phyloP scores from a whole-genome alignment of 2,888 invertebrate genomes.

The Pseudeuparius sepicola region DNA sequence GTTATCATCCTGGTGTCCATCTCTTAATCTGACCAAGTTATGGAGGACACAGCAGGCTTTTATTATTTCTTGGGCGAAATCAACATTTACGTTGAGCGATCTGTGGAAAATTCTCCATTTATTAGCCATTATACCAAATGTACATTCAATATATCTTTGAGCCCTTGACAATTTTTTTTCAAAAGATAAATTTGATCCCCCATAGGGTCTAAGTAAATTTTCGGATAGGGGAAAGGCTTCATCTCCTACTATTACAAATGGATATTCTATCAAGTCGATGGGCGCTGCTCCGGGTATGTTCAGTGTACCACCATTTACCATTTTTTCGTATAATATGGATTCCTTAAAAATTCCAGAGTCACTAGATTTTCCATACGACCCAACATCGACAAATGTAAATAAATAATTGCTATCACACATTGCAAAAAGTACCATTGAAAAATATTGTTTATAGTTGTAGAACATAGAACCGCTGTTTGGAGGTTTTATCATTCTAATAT shows the following conservation, averaged over 20 bases:
- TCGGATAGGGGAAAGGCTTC: conserved; percentile 13
- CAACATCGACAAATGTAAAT: conserved; percentile 7
- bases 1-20: conserved; percentile 11
- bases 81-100: conserved; percentile 18
- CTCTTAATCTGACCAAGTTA: no score
- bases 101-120: conserved; percentile 25
- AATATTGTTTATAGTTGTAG: no score
- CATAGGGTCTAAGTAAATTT: conserved; percentile 9
- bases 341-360: conserved; percentile 9
- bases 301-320: conserved; percentile 2
- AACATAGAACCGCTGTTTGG: conserved; percentile 3
- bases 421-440: conserved; percentile 10
- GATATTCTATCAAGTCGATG: no score
- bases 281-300: no score
- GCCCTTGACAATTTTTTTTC: conserved; percentile 14
- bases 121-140: conserved; percentile 29
- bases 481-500: conserved; percentile 8
- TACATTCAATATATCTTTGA: conserved; percentile 25
- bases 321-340: conserved; percentile 17
- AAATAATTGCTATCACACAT: conserved; percentile 7
- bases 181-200: conserved; percentile 4
- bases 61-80: conserved; percentile 15
- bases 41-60: no score
- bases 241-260: conserved; percentile 16
- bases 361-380: conserved; percentile 7